These are phyloP conservation scores for Lithobates sylvaticus DNA, from an alignment of 2,797 vertebrate species.

Conservation along the genomic window DNA sequence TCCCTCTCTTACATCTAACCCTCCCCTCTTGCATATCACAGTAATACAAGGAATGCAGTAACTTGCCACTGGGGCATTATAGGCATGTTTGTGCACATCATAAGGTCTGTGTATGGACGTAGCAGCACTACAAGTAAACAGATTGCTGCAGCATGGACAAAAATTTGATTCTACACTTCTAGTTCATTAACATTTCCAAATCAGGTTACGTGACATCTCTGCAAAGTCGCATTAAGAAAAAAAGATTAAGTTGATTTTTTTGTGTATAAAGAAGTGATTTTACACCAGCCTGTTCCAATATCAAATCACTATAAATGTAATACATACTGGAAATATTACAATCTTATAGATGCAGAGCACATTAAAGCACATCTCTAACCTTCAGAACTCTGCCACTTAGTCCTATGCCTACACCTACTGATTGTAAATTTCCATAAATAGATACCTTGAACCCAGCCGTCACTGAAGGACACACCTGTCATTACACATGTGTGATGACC, in stretches of 20 bases:
- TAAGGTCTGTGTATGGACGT: slow-evolving; percentile 41
- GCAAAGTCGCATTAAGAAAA: neutral
- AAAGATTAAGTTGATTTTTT: neutral
- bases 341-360: no score
- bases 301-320: no score
- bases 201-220: neutral
- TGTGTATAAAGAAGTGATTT: neutral
- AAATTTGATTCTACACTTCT: neutral
- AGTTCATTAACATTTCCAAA: neutral
- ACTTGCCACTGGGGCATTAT: slow-evolving; percentile 57
- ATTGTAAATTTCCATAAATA: no score
- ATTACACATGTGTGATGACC: no score
- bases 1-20: slow-evolving; percentile 52
- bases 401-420: no score
- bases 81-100: slow-evolving; percentile 58
- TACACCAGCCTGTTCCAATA: neutral
- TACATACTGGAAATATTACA: no score
- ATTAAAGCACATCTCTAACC: no score
- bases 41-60: slow-evolving; percentile 54
- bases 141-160: slow-evolving; percentile 6
- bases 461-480: no score
- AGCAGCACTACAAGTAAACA: slow-evolving; percentile 18
- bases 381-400: no score
- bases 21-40: slow-evolving; percentile 46
- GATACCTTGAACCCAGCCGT: no score